Evolutionary conservation across 2,797 vertebrate species (phyloP).

Genomic region (Neopelma chrysocephalum): DNA sequence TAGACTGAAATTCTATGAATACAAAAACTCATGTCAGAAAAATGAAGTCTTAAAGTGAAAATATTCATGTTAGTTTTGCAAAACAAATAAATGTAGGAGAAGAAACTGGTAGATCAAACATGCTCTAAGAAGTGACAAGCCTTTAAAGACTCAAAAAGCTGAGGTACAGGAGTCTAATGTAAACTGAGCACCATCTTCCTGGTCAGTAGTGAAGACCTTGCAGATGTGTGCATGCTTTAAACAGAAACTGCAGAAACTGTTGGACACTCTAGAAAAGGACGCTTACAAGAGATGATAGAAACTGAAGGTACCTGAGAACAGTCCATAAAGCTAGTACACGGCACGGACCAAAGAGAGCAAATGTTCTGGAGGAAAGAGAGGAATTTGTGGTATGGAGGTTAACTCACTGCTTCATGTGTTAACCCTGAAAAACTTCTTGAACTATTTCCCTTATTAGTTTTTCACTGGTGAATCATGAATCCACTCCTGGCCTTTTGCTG

Average conservation of each 20-base stretch:
- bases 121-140: background rate
- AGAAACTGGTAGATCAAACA: background rate
- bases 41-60: background rate
- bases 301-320: background rate
- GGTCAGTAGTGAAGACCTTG: background rate
- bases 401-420: background rate
- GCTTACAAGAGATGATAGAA: background rate
- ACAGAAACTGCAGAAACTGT: background rate
- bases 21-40: background rate
- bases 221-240: background rate
- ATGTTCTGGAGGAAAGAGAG: background rate
- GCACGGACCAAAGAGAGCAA: background rate
- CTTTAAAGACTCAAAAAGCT: background rate
- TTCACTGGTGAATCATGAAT: background rate
- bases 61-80: background rate
- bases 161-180: background rate
- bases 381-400: background rate
- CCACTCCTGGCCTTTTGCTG: no score
- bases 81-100: background rate
- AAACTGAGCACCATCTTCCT: background rate
- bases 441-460: background rate
- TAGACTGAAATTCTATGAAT: background rate
- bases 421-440: background rate
- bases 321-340: rapidly evolving
- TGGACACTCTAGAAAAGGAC: background rate